Percentiles rank a stretch among this genome's conserved stretches.
These are phyloP conservation scores for Apantesis nais DNA, from an alignment of 2,888 invertebrate species.

Conservation along the genomic window DNA sequence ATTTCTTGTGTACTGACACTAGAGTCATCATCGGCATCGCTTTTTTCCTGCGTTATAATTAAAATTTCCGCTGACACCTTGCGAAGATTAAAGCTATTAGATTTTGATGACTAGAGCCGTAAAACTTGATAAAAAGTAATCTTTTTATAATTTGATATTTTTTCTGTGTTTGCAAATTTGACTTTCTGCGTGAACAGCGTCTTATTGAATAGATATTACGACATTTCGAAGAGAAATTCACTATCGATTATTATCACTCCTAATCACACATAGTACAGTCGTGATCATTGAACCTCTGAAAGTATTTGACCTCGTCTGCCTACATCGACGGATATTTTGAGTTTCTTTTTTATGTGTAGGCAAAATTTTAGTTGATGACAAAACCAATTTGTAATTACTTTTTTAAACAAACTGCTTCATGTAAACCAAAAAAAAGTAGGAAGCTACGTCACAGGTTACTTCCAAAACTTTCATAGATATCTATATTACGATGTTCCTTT, in stretches of 20 bases:
- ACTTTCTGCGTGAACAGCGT: neutral
- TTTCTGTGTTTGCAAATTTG: constrained; percentile 20
- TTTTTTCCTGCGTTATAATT: constrained; percentile 69
- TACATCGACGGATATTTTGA: neutral
- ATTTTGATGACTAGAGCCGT: constrained; percentile 60
- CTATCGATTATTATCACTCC: neutral
- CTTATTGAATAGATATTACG: neutral
- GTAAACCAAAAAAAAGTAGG: no score
- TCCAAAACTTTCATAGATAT: no score
- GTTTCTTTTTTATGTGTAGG: neutral
- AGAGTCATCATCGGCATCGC: constrained; percentile 55
- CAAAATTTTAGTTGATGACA: neutral
- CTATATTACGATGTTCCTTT: no score
- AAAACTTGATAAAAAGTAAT: constrained; percentile 42
- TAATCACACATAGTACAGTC: neutral
- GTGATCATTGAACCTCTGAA: neutral
- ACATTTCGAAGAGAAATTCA: neutral
- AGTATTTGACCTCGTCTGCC: neutral
- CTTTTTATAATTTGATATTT: constrained; percentile 21
- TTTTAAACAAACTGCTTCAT: no score
- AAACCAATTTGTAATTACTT: no score
- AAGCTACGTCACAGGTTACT: no score
- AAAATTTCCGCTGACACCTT: constrained; percentile 71
- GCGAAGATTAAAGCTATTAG: constrained; percentile 62
- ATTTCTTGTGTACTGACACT: constrained; percentile 1